Conservation (phyloP, 2,797 vertebrate genomes). For the Alcedo atthis region DNA sequence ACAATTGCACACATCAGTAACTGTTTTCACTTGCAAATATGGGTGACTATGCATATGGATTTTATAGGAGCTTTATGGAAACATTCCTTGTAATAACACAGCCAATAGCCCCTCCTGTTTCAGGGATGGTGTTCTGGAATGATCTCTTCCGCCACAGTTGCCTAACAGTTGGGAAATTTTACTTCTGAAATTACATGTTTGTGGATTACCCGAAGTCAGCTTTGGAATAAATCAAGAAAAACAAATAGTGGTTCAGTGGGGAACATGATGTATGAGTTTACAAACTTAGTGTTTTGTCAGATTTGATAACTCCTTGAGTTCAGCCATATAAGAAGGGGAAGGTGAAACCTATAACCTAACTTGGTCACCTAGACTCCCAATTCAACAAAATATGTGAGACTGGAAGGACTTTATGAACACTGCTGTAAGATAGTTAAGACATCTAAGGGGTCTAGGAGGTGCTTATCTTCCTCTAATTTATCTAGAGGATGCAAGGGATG, state of each 20-base stretch:
- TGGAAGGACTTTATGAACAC: neutral
- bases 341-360: neutral
- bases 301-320: neutral
- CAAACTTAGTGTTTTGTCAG: neutral
- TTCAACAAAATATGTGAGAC: neutral
- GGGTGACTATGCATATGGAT: neutral
- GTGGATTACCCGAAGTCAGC: neutral
- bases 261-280: neutral
- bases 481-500: neutral
- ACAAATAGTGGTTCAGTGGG: neutral
- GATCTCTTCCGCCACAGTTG: neutral
- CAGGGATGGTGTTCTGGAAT: neutral
- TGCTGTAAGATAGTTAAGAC: neutral
- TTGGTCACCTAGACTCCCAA: neutral
- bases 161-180: neutral
- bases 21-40: slow-evolving; percentile 28
- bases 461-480: neutral
- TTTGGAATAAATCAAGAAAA: neutral
- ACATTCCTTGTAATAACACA: neutral
- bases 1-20: neutral
- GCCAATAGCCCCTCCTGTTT: neutral
- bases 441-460: neutral
- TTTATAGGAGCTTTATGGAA: neutral
- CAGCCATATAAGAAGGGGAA: neutral
- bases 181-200: neutral